Percentiles rank a stretch among this genome's conserved stretches.
Conservation (phyloP, 2,888 invertebrate genomes). For the Helicoverpa assulta region DNA sequence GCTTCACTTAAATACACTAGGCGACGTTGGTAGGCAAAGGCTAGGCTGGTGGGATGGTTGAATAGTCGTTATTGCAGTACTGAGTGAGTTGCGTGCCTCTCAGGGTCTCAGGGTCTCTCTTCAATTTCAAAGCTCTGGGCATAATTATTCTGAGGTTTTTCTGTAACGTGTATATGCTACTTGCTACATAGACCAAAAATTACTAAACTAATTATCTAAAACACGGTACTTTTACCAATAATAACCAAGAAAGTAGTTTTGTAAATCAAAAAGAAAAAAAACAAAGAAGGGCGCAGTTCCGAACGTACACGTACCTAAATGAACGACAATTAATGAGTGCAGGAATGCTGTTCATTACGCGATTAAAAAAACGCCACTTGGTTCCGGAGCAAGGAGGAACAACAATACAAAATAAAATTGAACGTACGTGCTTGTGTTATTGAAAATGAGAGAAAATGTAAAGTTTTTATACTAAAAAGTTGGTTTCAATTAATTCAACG, state of each 20-base stretch:
- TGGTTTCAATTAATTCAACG: background rate
- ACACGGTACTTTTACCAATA: background rate
- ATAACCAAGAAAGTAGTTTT: background rate
- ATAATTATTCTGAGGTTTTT: too few species aligned
- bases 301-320: constrained; percentile 79
- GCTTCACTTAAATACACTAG: too few species aligned
- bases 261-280: constrained; percentile 18
- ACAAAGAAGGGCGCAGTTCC: constrained; percentile 70
- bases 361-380: constrained; percentile 35
- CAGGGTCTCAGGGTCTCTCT: too few species aligned
- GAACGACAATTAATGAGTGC: constrained; percentile 81
- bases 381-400: background rate
- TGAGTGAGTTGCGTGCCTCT: too few species aligned
- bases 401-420: constrained; percentile 2
- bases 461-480: background rate
- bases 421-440: background rate
- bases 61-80: too few species aligned
- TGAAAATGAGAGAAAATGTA: background rate
- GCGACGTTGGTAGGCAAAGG: too few species aligned
- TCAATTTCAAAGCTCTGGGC: too few species aligned
- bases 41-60: too few species aligned
- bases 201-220: background rate
- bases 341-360: constrained; percentile 66
- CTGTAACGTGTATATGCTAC: too few species aligned
- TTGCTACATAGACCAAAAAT: background rate